These are phyloP conservation scores for Cynodonichthys magdalenae DNA, from an alignment of 2,797 vertebrate species.

Conservation along the genomic window DNA sequence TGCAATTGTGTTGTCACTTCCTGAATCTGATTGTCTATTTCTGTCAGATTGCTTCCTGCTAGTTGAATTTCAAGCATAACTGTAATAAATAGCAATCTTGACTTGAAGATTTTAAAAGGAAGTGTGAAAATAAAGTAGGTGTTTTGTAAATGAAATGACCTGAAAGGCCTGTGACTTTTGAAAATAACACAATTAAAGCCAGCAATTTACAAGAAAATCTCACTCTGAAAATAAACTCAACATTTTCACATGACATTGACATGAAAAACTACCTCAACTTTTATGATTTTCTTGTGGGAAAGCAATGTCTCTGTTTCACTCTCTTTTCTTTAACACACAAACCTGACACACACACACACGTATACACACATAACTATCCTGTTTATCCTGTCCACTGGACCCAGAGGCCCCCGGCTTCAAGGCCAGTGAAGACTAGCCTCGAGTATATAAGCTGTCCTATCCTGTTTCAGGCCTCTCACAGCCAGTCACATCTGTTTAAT, in stretches of 20 bases:
- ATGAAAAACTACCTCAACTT: constrained; percentile 48
- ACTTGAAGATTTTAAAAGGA: background rate
- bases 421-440: constrained; percentile 71
- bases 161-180: background rate
- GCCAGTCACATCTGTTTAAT: constrained; percentile 80
- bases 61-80: background rate
- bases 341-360: constrained; percentile 13
- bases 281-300: constrained; percentile 52
- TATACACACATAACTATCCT: constrained; percentile 46
- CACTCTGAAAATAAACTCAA: constrained; percentile 25
- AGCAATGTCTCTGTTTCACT: constrained; percentile 30
- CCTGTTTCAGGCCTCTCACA: constrained; percentile 75
- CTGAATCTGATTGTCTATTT: background rate
- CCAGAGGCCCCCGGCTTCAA: constrained; percentile 73
- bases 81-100: background rate
- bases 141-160: background rate
- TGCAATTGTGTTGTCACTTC: no score
- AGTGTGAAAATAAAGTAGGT: background rate
- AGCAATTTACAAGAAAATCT: constrained; percentile 31
- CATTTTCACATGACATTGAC: constrained; percentile 50
- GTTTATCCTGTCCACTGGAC: constrained; percentile 72
- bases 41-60: background rate
- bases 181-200: constrained; percentile 16
- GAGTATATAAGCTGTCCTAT: constrained; percentile 72
- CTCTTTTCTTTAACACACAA: constrained; percentile 4